Percentiles rank a stretch among this genome's conserved stretches.
Conservation (phyloP, 2,113 vertebrate genomes). For the Laticauda laticaudata region DNA sequence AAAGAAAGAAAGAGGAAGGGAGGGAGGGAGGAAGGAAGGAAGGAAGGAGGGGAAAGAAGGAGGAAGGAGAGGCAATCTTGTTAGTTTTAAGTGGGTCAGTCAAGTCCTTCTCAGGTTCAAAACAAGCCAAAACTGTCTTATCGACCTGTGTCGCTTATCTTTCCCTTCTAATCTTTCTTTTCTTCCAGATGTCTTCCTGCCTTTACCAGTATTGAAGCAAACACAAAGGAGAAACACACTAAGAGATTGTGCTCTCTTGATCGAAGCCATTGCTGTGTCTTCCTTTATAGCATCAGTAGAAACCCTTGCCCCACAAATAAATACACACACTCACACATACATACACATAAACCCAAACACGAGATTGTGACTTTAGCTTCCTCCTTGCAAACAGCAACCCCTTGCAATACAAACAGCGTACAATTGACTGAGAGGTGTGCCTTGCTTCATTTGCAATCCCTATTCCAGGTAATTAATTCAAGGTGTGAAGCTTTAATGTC, state of each 20-base stretch:
- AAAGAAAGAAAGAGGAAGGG: fast-evolving
- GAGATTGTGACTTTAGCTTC: neutral
- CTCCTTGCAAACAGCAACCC: neutral
- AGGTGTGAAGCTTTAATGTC: neutral
- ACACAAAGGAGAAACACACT: neutral
- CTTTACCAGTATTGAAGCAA: neutral
- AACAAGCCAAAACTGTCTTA: slow-evolving; percentile 8
- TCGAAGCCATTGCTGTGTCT: slow-evolving; percentile 9
- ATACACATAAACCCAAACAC: neutral
- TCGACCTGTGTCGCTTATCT: slow-evolving; percentile 8
- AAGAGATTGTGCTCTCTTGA: slow-evolving; percentile 27
- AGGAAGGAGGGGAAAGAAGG: too few relatives aligned
- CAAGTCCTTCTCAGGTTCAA: neutral
- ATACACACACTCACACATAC: neutral
- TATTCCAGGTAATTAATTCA: neutral
- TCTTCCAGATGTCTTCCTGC: slow-evolving; percentile 19
- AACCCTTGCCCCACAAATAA: neutral
- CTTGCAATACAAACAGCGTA: neutral
- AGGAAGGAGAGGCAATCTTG: neutral
- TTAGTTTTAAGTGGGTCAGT: slow-evolving; percentile 21
- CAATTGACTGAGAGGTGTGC: neutral
- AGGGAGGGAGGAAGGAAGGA: too few relatives aligned
- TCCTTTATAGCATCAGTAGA: neutral
- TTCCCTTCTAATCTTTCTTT: slow-evolving; percentile 26
- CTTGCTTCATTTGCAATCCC: neutral